A percentile compares a stretch with the other conserved stretches of the same genome.
Evolutionary conservation across 2,113 vertebrate genomes (phyloP).

Genomic region (Syrmaticus mikado): DNA sequence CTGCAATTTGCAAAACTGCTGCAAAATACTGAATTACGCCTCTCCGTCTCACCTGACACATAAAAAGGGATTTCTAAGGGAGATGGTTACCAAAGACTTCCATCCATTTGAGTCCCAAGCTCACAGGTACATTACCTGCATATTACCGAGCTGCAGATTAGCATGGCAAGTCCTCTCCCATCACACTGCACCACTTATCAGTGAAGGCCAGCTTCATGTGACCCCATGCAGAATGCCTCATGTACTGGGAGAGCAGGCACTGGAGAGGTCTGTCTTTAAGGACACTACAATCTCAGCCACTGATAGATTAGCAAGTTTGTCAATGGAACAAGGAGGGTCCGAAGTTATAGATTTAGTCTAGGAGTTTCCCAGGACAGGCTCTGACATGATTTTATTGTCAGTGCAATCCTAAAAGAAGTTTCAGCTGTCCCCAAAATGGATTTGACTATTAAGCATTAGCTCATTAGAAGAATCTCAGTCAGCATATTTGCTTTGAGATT

Average conservation of each 20-base stretch:
- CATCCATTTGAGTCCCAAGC: neutral
- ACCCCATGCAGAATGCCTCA: neutral
- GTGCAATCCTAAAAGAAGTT: neutral
- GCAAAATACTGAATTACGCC: neutral
- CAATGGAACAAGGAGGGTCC: neutral
- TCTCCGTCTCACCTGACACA: rapidly evolving
- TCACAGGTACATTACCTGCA: neutral
- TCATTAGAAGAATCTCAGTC: neutral
- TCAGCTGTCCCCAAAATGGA: neutral
- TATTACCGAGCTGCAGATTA: neutral
- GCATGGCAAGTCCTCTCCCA: neutral
- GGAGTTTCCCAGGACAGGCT: neutral
- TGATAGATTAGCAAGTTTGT: neutral
- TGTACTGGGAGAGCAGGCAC: neutral
- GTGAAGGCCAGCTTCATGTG: rapidly evolving
- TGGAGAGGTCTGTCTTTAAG: neutral
- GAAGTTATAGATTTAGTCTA: neutral
- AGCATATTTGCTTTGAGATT: neutral
- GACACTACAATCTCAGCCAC: neutral
- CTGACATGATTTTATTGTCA: neutral
- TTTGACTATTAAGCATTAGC: neutral
- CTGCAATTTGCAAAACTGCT: neutral
- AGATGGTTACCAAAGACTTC: neutral
- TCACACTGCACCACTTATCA: rapidly evolving
- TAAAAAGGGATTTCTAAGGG: neutral